phyloP scores from a whole-genome alignment of 2,797 vertebrate genomes.

The Sebastes hubbsi region DNA sequence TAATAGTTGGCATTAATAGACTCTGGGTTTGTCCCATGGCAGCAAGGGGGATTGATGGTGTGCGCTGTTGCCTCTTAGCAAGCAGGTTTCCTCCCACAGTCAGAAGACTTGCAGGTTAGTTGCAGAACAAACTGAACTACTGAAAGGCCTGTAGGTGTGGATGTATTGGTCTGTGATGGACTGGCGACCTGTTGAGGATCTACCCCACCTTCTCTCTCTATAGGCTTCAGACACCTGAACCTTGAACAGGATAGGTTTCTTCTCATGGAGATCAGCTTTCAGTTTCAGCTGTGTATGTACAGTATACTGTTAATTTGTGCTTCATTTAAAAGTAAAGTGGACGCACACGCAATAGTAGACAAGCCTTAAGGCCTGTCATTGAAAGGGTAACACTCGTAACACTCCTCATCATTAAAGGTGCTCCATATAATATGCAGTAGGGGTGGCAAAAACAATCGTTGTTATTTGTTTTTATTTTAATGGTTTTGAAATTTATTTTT shows the following conservation, averaged over 20 bases:
- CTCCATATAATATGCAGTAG: rapidly evolving
- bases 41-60: neutral
- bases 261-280: slow-evolving; percentile 16
- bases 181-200: neutral
- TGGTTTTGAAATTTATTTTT: no score
- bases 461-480: no score
- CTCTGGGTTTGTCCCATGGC: neutral
- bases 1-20: neutral
- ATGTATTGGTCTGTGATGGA: neutral
- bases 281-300: neutral
- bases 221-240: neutral
- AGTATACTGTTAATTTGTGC: neutral
- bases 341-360: neutral
- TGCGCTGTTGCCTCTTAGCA: neutral
- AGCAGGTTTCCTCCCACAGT: neutral
- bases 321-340: neutral
- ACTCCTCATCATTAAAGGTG: neutral
- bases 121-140: neutral
- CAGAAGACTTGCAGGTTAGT: neutral
- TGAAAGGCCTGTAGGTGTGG: neutral
- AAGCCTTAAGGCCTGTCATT: neutral
- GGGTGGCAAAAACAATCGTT: no score
- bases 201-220: neutral
- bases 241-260: slow-evolving; percentile 5
- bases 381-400: neutral